These are phyloP conservation scores for Protonibea diacanthus DNA, from an alignment of 2,797 vertebrate species.

Conservation along the genomic window DNA sequence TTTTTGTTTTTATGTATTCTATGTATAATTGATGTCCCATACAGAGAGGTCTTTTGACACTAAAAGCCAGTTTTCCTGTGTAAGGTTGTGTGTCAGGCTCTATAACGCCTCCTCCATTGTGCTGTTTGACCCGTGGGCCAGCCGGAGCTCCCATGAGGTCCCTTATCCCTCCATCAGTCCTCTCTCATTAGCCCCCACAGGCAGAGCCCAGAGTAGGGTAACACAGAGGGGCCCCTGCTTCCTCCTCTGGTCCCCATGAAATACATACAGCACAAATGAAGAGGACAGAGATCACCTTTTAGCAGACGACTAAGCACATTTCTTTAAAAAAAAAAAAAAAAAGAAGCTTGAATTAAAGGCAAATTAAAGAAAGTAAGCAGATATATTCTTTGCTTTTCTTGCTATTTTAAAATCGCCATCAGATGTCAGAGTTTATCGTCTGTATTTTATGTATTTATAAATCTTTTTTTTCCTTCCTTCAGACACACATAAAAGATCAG, in stretches of 20 bases:
- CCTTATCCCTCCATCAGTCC: slow-evolving; percentile 82
- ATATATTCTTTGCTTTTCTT: slow-evolving; percentile 7
- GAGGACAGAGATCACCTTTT: slow-evolving; percentile 51
- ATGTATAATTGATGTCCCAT: slow-evolving; percentile 65
- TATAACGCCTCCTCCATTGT: slow-evolving; percentile 82
- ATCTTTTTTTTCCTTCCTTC: background rate
- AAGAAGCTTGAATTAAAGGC: background rate
- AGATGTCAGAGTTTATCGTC: background rate
- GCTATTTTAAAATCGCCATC: slow-evolving; percentile 4
- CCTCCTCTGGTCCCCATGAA: slow-evolving; percentile 63
- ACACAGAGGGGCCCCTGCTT: slow-evolving; percentile 66
- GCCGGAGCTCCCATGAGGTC: slow-evolving; percentile 77
- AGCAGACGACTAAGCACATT: slow-evolving; percentile 5
- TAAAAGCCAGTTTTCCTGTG: slow-evolving; percentile 77
- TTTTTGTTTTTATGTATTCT: slow-evolving; percentile 33
- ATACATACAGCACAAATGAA: slow-evolving; percentile 64
- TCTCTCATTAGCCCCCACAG: slow-evolving; percentile 83
- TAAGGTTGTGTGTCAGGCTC: slow-evolving; percentile 75
- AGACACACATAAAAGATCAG: slow-evolving; percentile 74
- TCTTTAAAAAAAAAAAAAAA: background rate
- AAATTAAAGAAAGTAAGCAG: background rate
- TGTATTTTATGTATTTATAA: slow-evolving; percentile 34
- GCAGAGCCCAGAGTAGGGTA: slow-evolving; percentile 70
- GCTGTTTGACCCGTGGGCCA: slow-evolving; percentile 81
- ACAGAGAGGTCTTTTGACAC: slow-evolving; percentile 63